Evolutionary conservation across 2,113 vertebrate genomes (phyloP), one percentile per base, ranked within the genome.

Genomic region (Callaeas wilsoni): DNA sequence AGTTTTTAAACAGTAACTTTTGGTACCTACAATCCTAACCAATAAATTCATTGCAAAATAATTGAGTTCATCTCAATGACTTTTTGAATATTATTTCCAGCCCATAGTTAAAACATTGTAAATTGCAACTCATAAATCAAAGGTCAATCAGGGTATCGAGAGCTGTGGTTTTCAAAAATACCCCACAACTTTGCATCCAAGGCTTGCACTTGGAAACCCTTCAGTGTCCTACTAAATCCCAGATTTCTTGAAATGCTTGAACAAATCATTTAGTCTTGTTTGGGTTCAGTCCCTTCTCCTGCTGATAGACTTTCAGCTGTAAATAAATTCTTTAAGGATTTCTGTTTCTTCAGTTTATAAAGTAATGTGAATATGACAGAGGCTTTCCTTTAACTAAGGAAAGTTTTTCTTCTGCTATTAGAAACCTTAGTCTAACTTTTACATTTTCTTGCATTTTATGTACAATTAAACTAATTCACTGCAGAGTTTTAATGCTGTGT

Each of bases 401-500:
- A 52, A 77, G 4, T 12, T 73, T 87, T 82, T 56, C 63, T 75
- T 75, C 42, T 65, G 13, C 63, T 90, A 16, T 59, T 52, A 84
- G 30, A 75, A 89, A 85, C 60, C 10, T 87, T 95, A 79, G 44
- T 88, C 16, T 32, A 56, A 55, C 59, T 91, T 86, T 75, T 89
- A 71, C 1, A 57, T 93, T 89, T 87, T 78, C 35, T 60, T 1
- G 2, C 33, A 77, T 74, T 93, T 82, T 70, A 92, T 94, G 78
- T 59, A 96, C 29, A 87, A 83, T 97, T 97, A 90, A 96, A 70
- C 33, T 94, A 95, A 95, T 84, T 33, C 41, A 94, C 49, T 92
- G 35, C 44, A 84, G 83, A 87, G 46, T 87, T 97, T 96, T 88
- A 91, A 96, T 44, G 20, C 25, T 74, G 69, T 78, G 14, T 98